These are phyloP conservation scores for Heliconius aoede DNA, from an alignment of 2,888 invertebrate species.

Conservation along the genomic window DNA sequence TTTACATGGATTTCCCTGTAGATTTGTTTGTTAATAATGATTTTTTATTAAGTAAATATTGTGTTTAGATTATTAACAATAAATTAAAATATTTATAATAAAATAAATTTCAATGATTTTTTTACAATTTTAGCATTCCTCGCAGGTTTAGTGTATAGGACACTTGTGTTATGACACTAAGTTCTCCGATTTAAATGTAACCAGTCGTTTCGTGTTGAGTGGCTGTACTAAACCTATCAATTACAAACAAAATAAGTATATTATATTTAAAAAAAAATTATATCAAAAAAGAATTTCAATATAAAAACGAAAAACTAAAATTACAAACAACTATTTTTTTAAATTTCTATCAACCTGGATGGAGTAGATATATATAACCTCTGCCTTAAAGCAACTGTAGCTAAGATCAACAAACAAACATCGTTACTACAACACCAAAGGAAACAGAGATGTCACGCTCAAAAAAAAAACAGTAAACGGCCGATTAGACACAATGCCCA, in stretches of 20 bases:
- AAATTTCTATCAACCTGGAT: background rate
- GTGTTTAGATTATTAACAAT: background rate
- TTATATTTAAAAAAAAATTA: no score
- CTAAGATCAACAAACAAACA: conserved; percentile 16
- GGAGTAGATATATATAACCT: background rate
- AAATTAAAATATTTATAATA: no score
- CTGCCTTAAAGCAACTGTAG: background rate
- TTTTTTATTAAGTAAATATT: conserved; percentile 1
- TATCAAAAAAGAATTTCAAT: no score
- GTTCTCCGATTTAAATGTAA: no score
- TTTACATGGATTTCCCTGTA: conserved; percentile 35
- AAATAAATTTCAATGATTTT: background rate
- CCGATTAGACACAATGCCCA: conserved; percentile 11
- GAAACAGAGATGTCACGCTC: conserved; percentile 23
- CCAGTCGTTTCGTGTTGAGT: no score
- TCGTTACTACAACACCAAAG: background rate
- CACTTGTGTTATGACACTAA: no score
- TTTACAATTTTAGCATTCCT: no score
- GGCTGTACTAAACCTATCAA: no score
- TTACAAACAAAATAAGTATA: no score
- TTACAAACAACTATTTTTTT: background rate
- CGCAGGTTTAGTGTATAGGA: no score
- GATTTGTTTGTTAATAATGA: background rate
- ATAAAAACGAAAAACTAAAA: background rate
- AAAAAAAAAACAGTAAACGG: background rate